Evolutionary conservation across 37 sponge, comb jelly and placozoan species (phyloP), one percentile per base, ranked within the genome.

Genomic region (Aphrocallistes beatrix): DNA sequence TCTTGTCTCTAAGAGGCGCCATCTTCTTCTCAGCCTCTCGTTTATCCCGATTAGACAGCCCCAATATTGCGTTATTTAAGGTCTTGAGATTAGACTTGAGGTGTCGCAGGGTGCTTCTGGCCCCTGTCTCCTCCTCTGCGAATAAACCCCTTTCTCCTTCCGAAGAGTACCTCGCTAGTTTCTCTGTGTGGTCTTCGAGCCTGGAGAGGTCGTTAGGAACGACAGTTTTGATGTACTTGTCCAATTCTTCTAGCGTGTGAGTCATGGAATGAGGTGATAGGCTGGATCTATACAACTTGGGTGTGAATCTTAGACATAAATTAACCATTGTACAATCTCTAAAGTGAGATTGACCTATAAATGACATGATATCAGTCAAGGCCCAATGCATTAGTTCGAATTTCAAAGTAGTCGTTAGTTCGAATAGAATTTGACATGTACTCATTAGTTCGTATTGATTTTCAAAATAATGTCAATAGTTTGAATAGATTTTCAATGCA

Each of bases 1-100:
- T 60, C n/a, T 30, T 19, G 10, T 25, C n/a, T 28, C 21, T 60
- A 19, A 60, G 10, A 3, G 75, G 75, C 25, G 6, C 75, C 3
- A 60, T 60, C 3, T 19, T 60, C 75, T 60, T 60, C 6, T 60
- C 34, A 3, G 75, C 75, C n/a, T 60, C 75, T 60, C 75, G 10
- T 1, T 3, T 8, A 28, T 60, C 75, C n/a, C 75, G 10, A 21
- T 3, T 6, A 32, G 75, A 60, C 17, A 60, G 34, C 10, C 75
- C 75, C 10, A 30, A 19, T 3, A 30, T 13, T 32, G n/a, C n/a
- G n/a, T 60, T 60, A 13, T 30, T 28, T 30, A 60, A 30, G 34
- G n/a, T 60, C n/a, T 60, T 60, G n/a, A 60, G 75, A 13, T 60
- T 60, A 13, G 75, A 60, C n/a, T 60, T 60, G 1, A 60, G n/a